Conservation (phyloP, 1,140 invertebrate species). For the Drosophila elegans region DNA sequence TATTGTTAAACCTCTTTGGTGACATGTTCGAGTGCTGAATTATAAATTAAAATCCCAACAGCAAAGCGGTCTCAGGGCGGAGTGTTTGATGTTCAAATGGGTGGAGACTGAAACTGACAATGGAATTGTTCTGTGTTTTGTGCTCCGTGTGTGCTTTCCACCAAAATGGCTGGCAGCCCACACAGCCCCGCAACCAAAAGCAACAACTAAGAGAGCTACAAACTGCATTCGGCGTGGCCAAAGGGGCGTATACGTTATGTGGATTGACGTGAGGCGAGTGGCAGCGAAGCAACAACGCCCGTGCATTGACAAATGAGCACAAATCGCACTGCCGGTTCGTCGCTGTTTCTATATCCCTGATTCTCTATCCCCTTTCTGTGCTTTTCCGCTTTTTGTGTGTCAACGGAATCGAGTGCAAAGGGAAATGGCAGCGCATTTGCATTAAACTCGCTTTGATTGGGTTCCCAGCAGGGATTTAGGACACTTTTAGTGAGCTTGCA, state of each 20-base stretch:
- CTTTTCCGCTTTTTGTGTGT: slow-evolving; percentile 24
- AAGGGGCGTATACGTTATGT: slow-evolving; percentile 58
- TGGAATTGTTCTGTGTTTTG: slow-evolving; percentile 48
- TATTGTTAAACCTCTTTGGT: slow-evolving; percentile 43
- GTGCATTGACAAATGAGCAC: slow-evolving; percentile 64
- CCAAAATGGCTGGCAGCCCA: slow-evolving; percentile 1
- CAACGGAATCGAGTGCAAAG: slow-evolving; percentile 18
- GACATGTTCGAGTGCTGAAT: slow-evolving; percentile 40
- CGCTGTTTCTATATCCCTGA: slow-evolving; percentile 33
- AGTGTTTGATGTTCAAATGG: slow-evolving; percentile 44
- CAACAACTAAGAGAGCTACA: slow-evolving; percentile 19
- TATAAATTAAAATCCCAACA: slow-evolving; percentile 65
- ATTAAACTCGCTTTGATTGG: slow-evolving; percentile 42
- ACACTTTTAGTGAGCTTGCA: slow-evolving; percentile 4
- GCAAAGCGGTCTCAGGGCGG: slow-evolving; percentile 17
- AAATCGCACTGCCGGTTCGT: slow-evolving; percentile 56
- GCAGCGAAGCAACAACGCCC: slow-evolving; percentile 7
- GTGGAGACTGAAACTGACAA: slow-evolving; percentile 31
- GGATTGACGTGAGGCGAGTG: slow-evolving; percentile 53
- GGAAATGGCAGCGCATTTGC: slow-evolving; percentile 26
- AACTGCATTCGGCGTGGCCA: slow-evolving; percentile 45
- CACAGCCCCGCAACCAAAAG: slow-evolving; percentile 28
- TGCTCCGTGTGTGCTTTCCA: slow-evolving; percentile 39
- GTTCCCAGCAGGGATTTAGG: slow-evolving; percentile 16
- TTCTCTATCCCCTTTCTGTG: slow-evolving; percentile 11